Conservation (phyloP, 2,888 invertebrate species). For the Terebella lapidaria region DNA sequence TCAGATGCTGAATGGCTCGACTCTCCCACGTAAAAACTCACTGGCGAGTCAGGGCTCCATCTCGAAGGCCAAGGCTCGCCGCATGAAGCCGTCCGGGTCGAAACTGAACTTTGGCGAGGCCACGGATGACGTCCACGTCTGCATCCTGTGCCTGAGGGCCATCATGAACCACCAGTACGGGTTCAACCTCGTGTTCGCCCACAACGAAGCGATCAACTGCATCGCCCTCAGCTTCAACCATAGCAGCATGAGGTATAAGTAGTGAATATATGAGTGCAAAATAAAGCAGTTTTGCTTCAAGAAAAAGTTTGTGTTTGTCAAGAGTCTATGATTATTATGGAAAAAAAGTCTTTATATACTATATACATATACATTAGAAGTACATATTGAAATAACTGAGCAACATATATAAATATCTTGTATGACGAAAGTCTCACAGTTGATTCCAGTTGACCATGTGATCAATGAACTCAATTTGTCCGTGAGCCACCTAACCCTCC, state of each 20-base stretch:
- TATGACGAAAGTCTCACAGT: too few species aligned
- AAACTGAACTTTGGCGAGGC: slow-evolving; percentile 56
- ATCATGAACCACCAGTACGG: slow-evolving; percentile 99
- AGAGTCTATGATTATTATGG: too few species aligned
- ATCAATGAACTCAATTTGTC: too few species aligned
- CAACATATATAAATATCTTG: too few species aligned
- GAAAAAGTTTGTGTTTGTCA: too few species aligned
- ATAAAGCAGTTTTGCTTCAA: too few species aligned
- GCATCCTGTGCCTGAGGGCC: slow-evolving; percentile 97
- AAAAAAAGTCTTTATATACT: too few species aligned
- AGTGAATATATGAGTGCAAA: background rate
- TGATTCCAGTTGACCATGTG: too few species aligned
- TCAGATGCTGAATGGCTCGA: background rate
- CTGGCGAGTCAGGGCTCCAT: background rate
- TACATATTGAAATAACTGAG: too few species aligned
- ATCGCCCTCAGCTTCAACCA: slow-evolving; percentile 95
- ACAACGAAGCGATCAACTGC: slow-evolving; percentile 95
- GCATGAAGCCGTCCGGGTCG: slow-evolving; percentile 25
- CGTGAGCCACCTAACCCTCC: too few species aligned
- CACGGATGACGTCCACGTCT: slow-evolving; percentile 97
- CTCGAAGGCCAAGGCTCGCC: background rate
- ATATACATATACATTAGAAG: too few species aligned
- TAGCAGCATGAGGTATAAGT: slow-evolving; percentile 72
- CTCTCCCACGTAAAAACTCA: background rate
- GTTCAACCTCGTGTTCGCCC: slow-evolving; percentile 97